These are phyloP conservation scores for Dasyurus viverrinus DNA, from an alignment of 2,113 vertebrate species.

Conservation along the genomic window DNA sequence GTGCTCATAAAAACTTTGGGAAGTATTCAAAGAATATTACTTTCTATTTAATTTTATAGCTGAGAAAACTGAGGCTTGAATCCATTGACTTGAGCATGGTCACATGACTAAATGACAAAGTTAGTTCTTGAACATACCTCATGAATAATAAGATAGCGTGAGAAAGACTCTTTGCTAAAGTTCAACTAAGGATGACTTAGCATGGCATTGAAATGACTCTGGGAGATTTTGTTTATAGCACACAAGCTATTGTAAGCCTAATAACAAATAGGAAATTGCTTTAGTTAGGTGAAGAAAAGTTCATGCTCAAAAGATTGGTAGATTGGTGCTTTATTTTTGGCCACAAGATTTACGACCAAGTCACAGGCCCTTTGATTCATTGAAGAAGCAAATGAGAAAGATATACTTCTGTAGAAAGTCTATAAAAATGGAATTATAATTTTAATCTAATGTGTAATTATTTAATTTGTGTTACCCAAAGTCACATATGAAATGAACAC, in stretches of 20 bases:
- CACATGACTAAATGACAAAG: background rate
- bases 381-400: background rate
- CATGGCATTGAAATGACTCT: background rate
- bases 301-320: background rate
- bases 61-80: background rate
- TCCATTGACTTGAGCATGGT: background rate
- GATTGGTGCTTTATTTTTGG: background rate
- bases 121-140: background rate
- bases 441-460: background rate
- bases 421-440: background rate
- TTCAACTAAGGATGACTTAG: background rate
- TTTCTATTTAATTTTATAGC: background rate
- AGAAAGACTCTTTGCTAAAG: background rate
- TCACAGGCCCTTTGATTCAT: background rate
- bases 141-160: background rate
- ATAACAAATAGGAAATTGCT: background rate
- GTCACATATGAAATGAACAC: background rate
- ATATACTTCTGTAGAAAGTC: background rate
- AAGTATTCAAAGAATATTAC: background rate
- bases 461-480: background rate
- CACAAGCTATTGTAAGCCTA: background rate
- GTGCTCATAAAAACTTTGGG: too few species aligned
- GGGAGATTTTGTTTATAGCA: background rate
- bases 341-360: background rate
- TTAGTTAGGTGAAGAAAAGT: background rate